phyloP scores from a whole-genome alignment of 2,113 vertebrate genomes.

The Amblyopsis rosae region DNA sequence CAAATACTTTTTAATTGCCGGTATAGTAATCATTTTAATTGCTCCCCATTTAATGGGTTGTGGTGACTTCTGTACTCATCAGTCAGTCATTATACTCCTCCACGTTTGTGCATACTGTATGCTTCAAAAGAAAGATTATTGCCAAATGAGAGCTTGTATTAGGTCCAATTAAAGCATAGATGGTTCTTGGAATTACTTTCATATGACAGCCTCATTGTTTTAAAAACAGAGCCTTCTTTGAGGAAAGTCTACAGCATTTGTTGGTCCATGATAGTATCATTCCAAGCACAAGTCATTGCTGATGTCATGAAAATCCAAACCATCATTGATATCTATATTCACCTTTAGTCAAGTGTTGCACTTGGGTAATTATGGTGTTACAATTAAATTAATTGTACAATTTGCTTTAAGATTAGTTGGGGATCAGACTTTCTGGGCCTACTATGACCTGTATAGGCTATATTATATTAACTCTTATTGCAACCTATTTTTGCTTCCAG shows the following conservation, averaged over 20 bases:
- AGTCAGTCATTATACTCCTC: constrained; percentile 76
- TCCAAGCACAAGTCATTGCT: constrained; percentile 49
- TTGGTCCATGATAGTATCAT: constrained; percentile 47
- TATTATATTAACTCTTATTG: constrained; percentile 15
- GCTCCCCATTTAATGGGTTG: constrained; percentile 71
- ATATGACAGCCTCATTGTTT: constrained; percentile 66
- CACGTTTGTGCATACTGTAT: constrained; percentile 63
- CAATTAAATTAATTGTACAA: constrained; percentile 53
- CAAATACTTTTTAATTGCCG: constrained; percentile 77
- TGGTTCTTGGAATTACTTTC: constrained; percentile 59
- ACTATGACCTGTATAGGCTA: neutral
- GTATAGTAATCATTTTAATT: constrained; percentile 81
- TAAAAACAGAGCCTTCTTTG: constrained; percentile 63
- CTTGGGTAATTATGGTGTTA: constrained; percentile 12
- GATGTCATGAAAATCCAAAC: constrained; percentile 45
- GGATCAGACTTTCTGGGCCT: constrained; percentile 1
- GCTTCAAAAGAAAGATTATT: constrained; percentile 69
- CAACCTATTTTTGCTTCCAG: neutral
- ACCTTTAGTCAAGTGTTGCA: no score
- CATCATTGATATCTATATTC: constrained; percentile 50
- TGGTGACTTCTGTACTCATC: constrained; percentile 71
- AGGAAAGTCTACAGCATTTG: constrained; percentile 51
- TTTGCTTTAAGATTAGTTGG: constrained; percentile 16
- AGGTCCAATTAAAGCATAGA: constrained; percentile 65
- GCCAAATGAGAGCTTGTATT: constrained; percentile 71